Conservation (phyloP, 1,140 invertebrate species). For the Calliopsis andreniformis region DNA sequence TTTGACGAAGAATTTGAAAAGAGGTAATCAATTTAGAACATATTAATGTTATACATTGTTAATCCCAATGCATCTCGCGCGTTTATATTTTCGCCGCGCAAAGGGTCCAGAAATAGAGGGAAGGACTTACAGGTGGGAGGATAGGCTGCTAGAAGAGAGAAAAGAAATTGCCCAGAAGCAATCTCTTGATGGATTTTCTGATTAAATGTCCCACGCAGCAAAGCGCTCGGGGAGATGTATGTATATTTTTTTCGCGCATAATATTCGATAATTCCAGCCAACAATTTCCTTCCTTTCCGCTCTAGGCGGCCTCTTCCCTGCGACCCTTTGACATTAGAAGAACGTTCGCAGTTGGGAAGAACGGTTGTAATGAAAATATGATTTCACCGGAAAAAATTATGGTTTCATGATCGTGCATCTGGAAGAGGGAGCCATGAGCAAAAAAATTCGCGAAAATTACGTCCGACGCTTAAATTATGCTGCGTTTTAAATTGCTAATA, state of each 20-base stretch:
- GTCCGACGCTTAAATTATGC: too few species aligned
- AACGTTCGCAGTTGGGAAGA: background rate
- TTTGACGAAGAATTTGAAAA: too few species aligned
- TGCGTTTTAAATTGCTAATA: too few species aligned
- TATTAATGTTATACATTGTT: too few species aligned
- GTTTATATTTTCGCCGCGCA: background rate
- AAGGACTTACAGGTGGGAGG: background rate
- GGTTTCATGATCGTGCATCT: background rate
- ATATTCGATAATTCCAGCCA: conserved; percentile 38
- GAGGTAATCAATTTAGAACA: too few species aligned
- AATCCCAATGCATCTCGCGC: too few species aligned
- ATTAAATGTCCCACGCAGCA: conserved; percentile 44
- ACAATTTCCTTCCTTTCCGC: conserved; percentile 21
- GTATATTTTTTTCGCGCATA: conserved; percentile 11
- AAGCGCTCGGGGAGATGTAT: conserved; percentile 31
- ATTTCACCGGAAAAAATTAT: background rate
- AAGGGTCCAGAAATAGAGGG: background rate
- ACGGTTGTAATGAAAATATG: too few species aligned
- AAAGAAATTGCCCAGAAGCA: conserved; percentile 51
- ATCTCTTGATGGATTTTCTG: conserved; percentile 53
- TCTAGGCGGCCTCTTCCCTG: background rate
- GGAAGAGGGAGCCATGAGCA: background rate
- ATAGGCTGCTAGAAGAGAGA: conserved; percentile 7
- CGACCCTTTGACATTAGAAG: background rate
- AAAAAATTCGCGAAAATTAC: background rate